These are phyloP conservation scores for Odontamblyopus rebecca DNA, from an alignment of 2,797 vertebrate genomes.

Conservation along the genomic window DNA sequence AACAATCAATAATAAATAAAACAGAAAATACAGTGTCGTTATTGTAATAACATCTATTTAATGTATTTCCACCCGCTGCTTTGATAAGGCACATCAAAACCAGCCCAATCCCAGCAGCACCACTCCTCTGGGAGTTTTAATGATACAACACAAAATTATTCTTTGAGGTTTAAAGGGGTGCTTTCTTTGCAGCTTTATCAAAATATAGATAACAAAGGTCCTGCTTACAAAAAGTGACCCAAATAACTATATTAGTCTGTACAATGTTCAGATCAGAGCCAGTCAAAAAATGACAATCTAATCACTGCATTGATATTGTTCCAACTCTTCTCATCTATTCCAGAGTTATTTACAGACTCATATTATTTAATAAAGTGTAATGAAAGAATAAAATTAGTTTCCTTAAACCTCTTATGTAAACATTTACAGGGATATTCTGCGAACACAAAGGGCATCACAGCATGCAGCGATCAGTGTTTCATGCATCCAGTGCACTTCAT, in stretches of 20 bases:
- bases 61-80: slow-evolving; percentile 28
- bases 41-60: neutral
- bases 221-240: neutral
- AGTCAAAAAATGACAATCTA: neutral
- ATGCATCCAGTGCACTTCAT: slow-evolving; percentile 86
- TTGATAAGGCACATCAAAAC: slow-evolving; percentile 57
- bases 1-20: slow-evolving; percentile 12
- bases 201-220: neutral
- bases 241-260: neutral
- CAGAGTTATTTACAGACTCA: neutral
- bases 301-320: neutral
- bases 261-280: neutral
- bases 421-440: slow-evolving; percentile 39
- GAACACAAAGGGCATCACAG: slow-evolving; percentile 52
- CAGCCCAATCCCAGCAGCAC: slow-evolving; percentile 30
- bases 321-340: neutral
- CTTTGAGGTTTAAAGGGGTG: neutral
- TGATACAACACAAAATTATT: neutral
- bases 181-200: neutral
- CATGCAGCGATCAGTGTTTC: slow-evolving; percentile 96
- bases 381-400: slow-evolving; percentile 1
- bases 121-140: neutral
- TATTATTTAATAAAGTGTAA: neutral
- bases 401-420: slow-evolving; percentile 10
- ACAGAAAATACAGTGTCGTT: slow-evolving; percentile 1